Conservation (phyloP, 2,888 invertebrate species). For the Nebria salina region DNA sequence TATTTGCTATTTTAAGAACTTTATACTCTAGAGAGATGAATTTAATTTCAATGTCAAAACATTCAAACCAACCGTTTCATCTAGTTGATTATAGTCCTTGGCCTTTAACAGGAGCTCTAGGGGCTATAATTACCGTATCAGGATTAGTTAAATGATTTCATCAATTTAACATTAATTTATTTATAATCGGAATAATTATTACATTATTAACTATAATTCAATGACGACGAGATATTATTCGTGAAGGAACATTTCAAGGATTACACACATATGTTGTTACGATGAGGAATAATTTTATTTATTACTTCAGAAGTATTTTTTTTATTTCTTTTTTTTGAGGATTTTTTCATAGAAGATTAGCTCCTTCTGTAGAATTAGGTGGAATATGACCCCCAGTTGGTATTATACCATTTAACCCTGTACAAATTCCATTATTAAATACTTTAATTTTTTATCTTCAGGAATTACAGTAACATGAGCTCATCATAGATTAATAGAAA, state of each 20-base stretch:
- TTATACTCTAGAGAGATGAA: slow-evolving; percentile 75
- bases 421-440: slow-evolving; percentile 56
- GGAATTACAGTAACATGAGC: slow-evolving; percentile 72
- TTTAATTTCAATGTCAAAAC: slow-evolving; percentile 68
- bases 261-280: no score
- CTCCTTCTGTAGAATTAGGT: slow-evolving; percentile 67
- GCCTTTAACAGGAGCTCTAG: slow-evolving; percentile 70
- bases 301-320: slow-evolving; percentile 76
- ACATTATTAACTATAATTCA: slow-evolving; percentile 67
- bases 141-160: slow-evolving; percentile 73
- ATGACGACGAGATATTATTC: slow-evolving; percentile 77
- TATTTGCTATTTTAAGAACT: slow-evolving; percentile 72
- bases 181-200: slow-evolving; percentile 65
- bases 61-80: slow-evolving; percentile 71
- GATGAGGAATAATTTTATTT: slow-evolving; percentile 78
- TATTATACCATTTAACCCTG: slow-evolving; percentile 70
- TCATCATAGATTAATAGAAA: slow-evolving; percentile 64
- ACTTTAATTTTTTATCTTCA: slow-evolving; percentile 74
- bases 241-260: slow-evolving; percentile 75
- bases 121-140: slow-evolving; percentile 67
- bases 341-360: slow-evolving; percentile 66
- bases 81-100: slow-evolving; percentile 73
- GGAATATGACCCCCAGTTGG: slow-evolving; percentile 69
- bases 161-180: slow-evolving; percentile 65
- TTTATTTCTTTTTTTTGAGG: slow-evolving; percentile 71